Base-by-base conservation (phyloP, 2,797 vertebrate genomes). In the Eulemur coronatus region DNA sequence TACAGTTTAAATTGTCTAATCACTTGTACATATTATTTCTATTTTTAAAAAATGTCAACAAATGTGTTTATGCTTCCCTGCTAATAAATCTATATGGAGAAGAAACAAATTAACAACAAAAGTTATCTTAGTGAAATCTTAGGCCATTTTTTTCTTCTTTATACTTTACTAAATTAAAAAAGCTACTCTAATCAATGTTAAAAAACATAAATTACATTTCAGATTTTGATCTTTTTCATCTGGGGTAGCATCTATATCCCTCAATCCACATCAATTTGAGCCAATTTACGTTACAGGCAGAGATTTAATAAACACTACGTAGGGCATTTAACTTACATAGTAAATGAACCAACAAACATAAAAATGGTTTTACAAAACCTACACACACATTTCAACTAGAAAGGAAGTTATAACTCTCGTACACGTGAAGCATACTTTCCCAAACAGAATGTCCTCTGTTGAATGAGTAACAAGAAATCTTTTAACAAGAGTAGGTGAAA, bases 81-180 rank as follows among this genome's bases (percentile, higher is more conserved):
- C 12, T 96, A 94, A 90, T 50, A 87, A 86, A 76, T 72, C 24
- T 75, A 95, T 76, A 7, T 22, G 26, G 1, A 91, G 20, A n/a
- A 82, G 63, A 97, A 81, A 95, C 65, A 97, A 91, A 94, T 87
- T 33, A 93, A 86, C 46, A 97, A 70, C 35, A 87, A 89, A 96
- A 15, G 15, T 52, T 85, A 92, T 61, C 26, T n/a, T 69, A 82
- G 17, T 89, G 22, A 97, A 4, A 94, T 9, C 85, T 26, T 38
- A 22, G 38, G 8, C 35, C 26, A 61, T 41, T 61, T 85, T 75
- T 30, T 6, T 38, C 57, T 73, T 82, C 75, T 96, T 86, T 76
- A 67, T 85, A 85, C 7, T 41, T 86, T 72, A 30, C 12, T 82
- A 14, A 95, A 78, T 80, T 57, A n/a, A 87, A 84, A 91, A 43